Evolutionary conservation across 2,888 invertebrate genomes (phyloP), one percentile per base, ranked within the genome.

Genomic region (Cyclophora punctaria): DNA sequence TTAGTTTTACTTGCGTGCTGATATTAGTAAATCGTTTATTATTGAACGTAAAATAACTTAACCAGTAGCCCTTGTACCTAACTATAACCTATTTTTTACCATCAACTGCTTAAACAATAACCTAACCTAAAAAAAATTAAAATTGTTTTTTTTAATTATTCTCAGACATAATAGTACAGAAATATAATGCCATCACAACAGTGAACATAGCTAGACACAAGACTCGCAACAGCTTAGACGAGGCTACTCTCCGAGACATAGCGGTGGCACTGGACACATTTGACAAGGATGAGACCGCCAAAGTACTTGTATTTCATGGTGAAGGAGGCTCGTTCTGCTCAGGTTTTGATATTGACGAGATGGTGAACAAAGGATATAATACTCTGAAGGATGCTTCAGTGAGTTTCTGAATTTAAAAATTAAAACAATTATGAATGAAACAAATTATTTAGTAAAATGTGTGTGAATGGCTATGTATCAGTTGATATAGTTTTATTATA

Each of bases 311-410:
- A 2, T 83, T 99, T 2, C 92, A 97, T 75, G 98, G 98, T 4
- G 91, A 92, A 67, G 97, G 98, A n/a, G 98, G 98, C 0, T 95
- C 94, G 51, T 98, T 99, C 79, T 98, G 97, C 78, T 92, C 98
- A 3, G 98, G 98, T 0, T 96, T 93, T 74, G 98, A 98, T 80
- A 89, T 98, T 48, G 89, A 93, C 48, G 95, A 97, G 70, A 83
- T 98, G 49, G 91, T 59, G 43, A 73, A 67, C 53, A 89, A 77
- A 52, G 87, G 80, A 57, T 89, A 73, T 56, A 77, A 78, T 52
- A 69, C 71, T 34, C 50, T 86, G 34, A 75, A 73, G 41, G 83
- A 89, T 76, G 83, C 84, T 53, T 73, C 83, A 3, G 89, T 89
- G 59, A 78, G 82, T 65, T 20, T 1, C 2, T 20, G 1, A 20